phyloP scores from a whole-genome alignment of 2,113 vertebrate species.

The Anas platyrhynchos region DNA sequence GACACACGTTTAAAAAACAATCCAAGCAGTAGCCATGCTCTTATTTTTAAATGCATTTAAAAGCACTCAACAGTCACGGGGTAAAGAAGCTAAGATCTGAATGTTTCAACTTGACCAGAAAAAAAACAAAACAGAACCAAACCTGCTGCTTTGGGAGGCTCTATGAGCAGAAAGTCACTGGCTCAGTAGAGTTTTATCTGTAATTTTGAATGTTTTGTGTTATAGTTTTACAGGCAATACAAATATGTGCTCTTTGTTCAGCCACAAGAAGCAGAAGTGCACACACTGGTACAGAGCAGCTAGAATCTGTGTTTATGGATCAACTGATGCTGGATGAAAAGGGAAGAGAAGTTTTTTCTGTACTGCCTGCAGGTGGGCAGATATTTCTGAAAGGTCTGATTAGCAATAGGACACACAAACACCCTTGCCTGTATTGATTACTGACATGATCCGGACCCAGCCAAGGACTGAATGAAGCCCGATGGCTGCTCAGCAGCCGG shows the following conservation, averaged over 20 bases:
- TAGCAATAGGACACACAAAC: not conserved
- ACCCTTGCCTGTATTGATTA: not conserved
- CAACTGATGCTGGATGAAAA: too few species aligned
- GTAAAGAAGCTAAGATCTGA: not conserved
- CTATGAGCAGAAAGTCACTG: accelerated
- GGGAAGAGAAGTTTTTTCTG: not conserved
- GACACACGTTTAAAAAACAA: not conserved
- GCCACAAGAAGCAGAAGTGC: not conserved
- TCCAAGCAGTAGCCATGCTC: not conserved
- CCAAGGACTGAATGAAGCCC: not conserved
- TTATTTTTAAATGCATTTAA: not conserved
- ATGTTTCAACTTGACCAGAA: not conserved
- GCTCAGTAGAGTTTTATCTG: not conserved
- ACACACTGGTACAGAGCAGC: too few species aligned
- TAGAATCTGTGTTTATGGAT: not conserved
- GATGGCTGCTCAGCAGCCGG: not conserved
- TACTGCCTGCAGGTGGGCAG: not conserved
- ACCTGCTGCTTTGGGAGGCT: not conserved
- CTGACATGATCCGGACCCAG: not conserved
- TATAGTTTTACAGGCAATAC: not conserved
- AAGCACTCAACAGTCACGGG: not conserved
- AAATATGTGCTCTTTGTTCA: accelerated
- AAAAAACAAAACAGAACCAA: too few species aligned
- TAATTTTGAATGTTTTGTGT: not conserved
- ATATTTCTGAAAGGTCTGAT: too few species aligned